phyloP scores from a whole-genome alignment of 92 coral and sea anemone species.

The Heliopora coerulea region DNA sequence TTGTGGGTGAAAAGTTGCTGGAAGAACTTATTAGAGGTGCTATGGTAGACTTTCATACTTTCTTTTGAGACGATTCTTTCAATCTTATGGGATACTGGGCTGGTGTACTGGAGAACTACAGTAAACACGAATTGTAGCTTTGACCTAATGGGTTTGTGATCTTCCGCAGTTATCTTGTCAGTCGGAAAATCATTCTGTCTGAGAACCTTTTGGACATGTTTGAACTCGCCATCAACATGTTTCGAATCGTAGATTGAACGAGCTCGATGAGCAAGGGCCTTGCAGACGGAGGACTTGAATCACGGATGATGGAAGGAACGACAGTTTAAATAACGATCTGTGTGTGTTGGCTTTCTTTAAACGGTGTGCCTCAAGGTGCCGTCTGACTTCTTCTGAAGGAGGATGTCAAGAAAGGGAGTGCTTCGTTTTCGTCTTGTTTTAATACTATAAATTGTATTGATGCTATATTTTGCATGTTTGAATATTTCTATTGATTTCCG shows the following conservation, averaged over 20 bases:
- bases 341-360: conserved; percentile 24
- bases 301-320: conserved; percentile 29
- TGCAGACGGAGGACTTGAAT: conserved; percentile 20
- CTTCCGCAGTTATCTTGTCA: background rate
- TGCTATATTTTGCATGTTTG: too few relatives aligned
- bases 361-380: background rate
- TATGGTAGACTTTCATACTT: too few relatives aligned
- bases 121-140: background rate
- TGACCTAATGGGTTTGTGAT: background rate
- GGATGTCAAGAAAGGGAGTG: too few relatives aligned
- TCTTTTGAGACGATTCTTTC: too few relatives aligned
- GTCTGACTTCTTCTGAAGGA: too few relatives aligned
- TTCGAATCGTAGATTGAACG: background rate
- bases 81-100: background rate
- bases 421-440: too few relatives aligned
- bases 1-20: too few relatives aligned
- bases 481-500: too few relatives aligned
- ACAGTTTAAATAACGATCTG: conserved; percentile 15
- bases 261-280: conserved; percentile 8
- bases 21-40: too few relatives aligned
- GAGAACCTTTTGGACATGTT: background rate
- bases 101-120: background rate
- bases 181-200: background rate
- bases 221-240: background rate
- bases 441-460: too few relatives aligned